Conservation (phyloP, 2,888 invertebrate genomes). For the Plusia festucae region DNA sequence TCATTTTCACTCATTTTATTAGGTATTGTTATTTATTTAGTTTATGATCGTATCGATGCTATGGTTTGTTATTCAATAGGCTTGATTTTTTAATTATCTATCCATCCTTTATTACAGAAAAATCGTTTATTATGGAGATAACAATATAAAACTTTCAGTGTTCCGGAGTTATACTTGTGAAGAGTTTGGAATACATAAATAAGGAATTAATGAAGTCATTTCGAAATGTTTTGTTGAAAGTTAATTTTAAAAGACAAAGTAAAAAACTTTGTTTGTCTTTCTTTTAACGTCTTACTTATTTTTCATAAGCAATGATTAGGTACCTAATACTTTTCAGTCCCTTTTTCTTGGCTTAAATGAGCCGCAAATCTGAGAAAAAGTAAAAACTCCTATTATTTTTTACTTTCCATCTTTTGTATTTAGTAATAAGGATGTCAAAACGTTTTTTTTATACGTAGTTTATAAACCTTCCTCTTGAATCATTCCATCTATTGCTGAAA, state of each 20-base stretch:
- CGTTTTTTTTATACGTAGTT: too few species aligned
- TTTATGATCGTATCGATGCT: too few species aligned
- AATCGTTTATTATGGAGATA: constrained; percentile 3
- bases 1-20: too few species aligned
- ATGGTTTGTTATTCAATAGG: too few species aligned
- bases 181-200: constrained; percentile 2
- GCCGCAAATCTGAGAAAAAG: too few species aligned
- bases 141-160: constrained; percentile 1
- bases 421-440: too few species aligned
- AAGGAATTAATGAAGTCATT: neutral
- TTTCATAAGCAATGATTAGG: neutral
- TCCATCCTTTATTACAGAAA: neutral
- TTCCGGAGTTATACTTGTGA: constrained; percentile 4
- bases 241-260: constrained; percentile 1
- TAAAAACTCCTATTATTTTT: too few species aligned
- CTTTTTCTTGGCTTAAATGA: neutral
- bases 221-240: constrained; percentile 2
- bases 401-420: too few species aligned
- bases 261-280: neutral
- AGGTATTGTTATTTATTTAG: too few species aligned
- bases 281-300: neutral
- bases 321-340: neutral
- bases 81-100: neutral
- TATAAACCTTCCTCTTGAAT: too few species aligned
- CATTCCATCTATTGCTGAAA: too few species aligned